Evolutionary conservation across 1,140 invertebrate species (phyloP).

Genomic region (Sycophila sp.): DNA sequence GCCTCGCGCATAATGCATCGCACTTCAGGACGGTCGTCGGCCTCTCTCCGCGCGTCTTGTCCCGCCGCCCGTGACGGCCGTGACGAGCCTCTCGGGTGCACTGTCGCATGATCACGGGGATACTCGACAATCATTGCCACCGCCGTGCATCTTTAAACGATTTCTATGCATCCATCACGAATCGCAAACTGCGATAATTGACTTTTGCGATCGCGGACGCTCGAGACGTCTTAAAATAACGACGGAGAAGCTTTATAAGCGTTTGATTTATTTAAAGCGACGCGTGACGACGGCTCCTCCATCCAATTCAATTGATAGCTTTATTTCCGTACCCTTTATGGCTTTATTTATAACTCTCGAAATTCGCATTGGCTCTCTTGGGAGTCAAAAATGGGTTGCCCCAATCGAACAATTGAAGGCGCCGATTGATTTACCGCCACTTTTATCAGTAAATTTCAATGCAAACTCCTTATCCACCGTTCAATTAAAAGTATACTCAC

Average conservation of each 20-base stretch:
- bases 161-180: conserved; percentile 15
- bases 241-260: no score
- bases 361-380: no score
- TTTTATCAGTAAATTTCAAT: no score
- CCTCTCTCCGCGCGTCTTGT: background rate
- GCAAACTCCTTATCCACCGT: no score
- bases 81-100: conserved; percentile 6
- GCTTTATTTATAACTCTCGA: background rate
- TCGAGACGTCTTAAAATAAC: no score
- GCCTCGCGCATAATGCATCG: conserved; percentile 9
- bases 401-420: no score
- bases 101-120: conserved; percentile 1
- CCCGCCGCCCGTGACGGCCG: background rate
- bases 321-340: background rate
- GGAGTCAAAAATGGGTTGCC: no score
- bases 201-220: no score
- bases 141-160: conserved; percentile 25
- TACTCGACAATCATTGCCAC: conserved; percentile 23
- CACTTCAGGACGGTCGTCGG: conserved; percentile 7
- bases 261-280: background rate
- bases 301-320: conserved; percentile 12
- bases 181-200: no score
- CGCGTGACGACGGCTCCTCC: background rate
- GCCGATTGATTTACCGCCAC: no score
- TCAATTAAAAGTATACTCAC: no score